phyloP scores from a whole-genome alignment of 2,797 vertebrate species.

The Tragelaphus oryx region DNA sequence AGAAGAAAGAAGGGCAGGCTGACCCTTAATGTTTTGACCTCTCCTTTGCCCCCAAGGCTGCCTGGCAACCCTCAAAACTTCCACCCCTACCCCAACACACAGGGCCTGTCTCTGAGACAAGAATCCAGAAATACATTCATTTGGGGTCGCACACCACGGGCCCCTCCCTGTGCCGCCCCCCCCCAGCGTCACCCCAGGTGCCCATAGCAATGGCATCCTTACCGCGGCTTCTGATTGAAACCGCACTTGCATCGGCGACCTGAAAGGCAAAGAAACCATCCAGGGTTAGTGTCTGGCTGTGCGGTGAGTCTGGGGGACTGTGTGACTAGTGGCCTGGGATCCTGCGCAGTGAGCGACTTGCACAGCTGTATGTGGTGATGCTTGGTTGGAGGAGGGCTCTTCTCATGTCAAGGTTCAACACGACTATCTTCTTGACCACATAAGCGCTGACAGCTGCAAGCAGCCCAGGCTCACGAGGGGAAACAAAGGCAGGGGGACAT shows the following conservation, averaged over 20 bases:
- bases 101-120: not conserved
- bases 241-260: slow-evolving; percentile 91
- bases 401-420: not conserved
- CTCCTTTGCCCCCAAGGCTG: not conserved
- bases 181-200: not conserved
- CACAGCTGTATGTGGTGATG: rapidly evolving
- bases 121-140: not conserved
- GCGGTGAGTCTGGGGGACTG: rapidly evolving
- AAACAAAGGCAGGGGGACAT: rapidly evolving
- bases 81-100: rapidly evolving
- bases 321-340: not conserved
- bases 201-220: not conserved
- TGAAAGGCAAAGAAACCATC: slow-evolving; percentile 70
- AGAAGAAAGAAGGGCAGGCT: not conserved
- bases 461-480: not conserved
- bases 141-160: not conserved
- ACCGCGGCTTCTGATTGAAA: slow-evolving; percentile 86
- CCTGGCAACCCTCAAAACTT: not conserved
- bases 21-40: not conserved
- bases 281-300: not conserved
- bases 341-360: rapidly evolving
- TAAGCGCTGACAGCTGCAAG: not conserved
- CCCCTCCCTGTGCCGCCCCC: not conserved
- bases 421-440: rapidly evolving
- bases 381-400: not conserved